Evolutionary conservation across 2,888 invertebrate genomes (phyloP), one percentile per base, ranked within the genome.

Genomic region (Xestia xanthographa): DNA sequence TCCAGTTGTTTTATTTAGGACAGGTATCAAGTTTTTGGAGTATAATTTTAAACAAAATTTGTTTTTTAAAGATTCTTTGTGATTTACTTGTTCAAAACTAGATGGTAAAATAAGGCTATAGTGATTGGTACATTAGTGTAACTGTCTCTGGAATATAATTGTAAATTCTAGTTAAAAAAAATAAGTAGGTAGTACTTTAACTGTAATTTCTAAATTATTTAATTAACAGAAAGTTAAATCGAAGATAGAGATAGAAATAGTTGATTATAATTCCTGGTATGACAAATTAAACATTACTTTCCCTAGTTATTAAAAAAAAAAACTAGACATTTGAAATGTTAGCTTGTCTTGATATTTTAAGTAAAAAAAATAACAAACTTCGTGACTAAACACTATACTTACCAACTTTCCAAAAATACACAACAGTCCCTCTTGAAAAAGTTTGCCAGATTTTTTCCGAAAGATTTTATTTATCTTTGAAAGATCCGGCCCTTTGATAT

Each of bases 381-480:
- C 34, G 5, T 58, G n/a, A 53, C 50, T n/a, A 62, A 81, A 72
- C 58, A 67, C 48, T 65, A 71, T 38, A 50, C 34, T 34, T 34
- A 34, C 53, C 0, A 74, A 74, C 66, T 79, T 72, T 56, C 26
- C 8, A 80, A 67, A 79, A 74, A 63, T 67, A 67, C 53, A 79
- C 62, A 80, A 41, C 29, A 41, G 26, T 26, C 43, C 34, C 53
- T 58, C 75, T 50, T 26, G 43, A 69, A 79, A 84, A 77, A 80
- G 65, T 75, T 81, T 66, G 38, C 12, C 12, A 76, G 67, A 75
- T 78, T 83, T 77, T 79, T 77, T 48, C 34, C 8, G n/a, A 66
- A 60, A 72, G 67, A 68, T 58, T 20, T 73, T 84, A 82, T 85
- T 85, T 85, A 83, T 83, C 76, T 78, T 86, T 65, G 29, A 26